These are phyloP conservation scores for Schrankia costaestrigalis DNA, from an alignment of 2,888 invertebrate genomes.

Conservation along the genomic window DNA sequence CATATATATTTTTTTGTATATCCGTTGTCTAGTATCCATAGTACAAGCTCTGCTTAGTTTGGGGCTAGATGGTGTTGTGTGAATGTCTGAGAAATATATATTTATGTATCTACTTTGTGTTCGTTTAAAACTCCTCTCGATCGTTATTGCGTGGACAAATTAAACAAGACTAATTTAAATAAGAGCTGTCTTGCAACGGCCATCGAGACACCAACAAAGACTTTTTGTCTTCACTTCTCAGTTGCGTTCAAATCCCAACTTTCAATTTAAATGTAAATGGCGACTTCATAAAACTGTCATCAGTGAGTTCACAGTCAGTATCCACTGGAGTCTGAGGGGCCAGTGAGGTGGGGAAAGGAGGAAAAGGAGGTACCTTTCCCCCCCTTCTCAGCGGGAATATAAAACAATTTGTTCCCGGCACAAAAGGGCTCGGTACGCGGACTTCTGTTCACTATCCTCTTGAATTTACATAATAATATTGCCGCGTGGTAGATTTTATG, in stretches of 20 bases:
- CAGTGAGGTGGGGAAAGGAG: slow-evolving; percentile 3
- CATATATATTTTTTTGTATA: too few species aligned
- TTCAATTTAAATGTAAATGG: slow-evolving; percentile 53
- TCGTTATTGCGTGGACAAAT: too few species aligned
- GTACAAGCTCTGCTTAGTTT: too few species aligned
- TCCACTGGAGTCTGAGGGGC: slow-evolving; percentile 11
- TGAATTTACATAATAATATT: slow-evolving; percentile 44
- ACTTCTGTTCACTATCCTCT: slow-evolving; percentile 45
- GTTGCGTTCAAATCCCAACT: slow-evolving; percentile 32
- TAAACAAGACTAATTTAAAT: too few species aligned
- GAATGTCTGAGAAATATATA: too few species aligned
- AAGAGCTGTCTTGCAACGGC: not conserved
- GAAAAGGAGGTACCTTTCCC: slow-evolving; percentile 17
- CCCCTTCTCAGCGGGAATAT: slow-evolving; percentile 38
- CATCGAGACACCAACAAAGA: slow-evolving; percentile 13
- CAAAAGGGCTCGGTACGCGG: slow-evolving; percentile 42
- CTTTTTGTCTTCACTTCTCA: slow-evolving; percentile 10
- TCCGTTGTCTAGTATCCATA: too few species aligned
- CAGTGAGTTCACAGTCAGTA: slow-evolving; percentile 35
- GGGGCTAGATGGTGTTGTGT: too few species aligned
- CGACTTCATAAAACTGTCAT: slow-evolving; percentile 50
- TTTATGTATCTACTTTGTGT: too few species aligned
- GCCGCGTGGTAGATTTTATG: slow-evolving; percentile 32
- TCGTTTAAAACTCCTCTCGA: too few species aligned
- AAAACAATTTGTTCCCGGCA: slow-evolving; percentile 50